Base-by-base conservation (phyloP, 2,113 vertebrate genomes). In the Myotis davidii region DNA sequence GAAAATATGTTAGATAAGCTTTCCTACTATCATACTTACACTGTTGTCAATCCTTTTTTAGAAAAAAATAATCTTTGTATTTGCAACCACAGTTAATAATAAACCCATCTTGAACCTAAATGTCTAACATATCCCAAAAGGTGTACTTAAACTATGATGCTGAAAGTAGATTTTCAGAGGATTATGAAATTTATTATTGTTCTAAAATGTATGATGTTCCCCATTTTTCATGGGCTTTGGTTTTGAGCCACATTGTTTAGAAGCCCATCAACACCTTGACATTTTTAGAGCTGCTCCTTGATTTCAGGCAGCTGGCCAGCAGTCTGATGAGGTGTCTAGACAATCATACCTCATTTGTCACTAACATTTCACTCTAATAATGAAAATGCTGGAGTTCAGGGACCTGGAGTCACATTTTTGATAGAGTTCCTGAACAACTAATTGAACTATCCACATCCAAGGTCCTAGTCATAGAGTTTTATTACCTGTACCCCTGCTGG, bases 361-460 rank as follows among this genome's bases (percentile, higher is more conserved):
- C 64, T 39, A 94, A 72, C 84, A 72, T 93, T 93, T 91, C 94
- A 91, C 45, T 85, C 70, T 89, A 76, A 86, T 96, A 91, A 97
- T 81, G 95, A 91, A 95, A 97, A 93, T 59, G 10, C 69, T 93
- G 32, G 64, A 85, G 94, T 94, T 94, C 84, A 90, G 73, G 52
- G 90, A 96, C 27, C 74, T 70, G 32, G 23, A 87, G 79, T 85
- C 84, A 87, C 76, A 91, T 79, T 91, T 94, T 77, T 90, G 70
- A 97, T 87, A 93, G 95, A 96, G 87, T 96, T 95, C 64, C 81
- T 61, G 52, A 79, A 87, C 70, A 93, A 65, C 87, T 90, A 96
- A 96, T 92, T 97, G 90, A 96, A 95, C 96, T 94, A 77, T 91
- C 65, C 84, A 81, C 94, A 94, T 74, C 70, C 84, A 94, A 96